Percentiles rank a stretch among this genome's conserved stretches.
These are phyloP conservation scores for Paramormyrops hopkinsi DNA, from an alignment of 2,797 vertebrate species.

Conservation along the genomic window DNA sequence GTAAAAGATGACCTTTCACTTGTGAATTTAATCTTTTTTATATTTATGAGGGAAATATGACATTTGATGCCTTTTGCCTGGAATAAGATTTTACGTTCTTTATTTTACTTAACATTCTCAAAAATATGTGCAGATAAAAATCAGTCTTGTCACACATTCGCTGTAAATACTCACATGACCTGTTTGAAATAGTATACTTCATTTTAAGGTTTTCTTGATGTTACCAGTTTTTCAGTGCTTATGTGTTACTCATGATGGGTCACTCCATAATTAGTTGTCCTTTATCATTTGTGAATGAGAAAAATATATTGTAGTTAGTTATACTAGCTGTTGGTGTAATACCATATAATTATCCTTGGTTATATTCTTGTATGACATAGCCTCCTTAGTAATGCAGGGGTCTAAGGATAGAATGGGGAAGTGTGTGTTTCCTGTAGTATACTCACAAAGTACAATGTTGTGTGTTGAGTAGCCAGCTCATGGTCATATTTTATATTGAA, in stretches of 20 bases:
- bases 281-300: not conserved
- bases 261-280: not conserved
- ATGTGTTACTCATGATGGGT: not conserved
- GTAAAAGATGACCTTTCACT: conserved; percentile 31
- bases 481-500: not conserved
- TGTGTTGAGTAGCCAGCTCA: not conserved
- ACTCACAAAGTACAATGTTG: not conserved
- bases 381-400: not conserved
- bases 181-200: not conserved
- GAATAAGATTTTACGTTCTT: not conserved
- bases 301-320: not conserved
- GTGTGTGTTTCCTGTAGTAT: not conserved
- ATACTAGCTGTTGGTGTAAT: not conserved
- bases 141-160: not conserved
- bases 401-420: not conserved
- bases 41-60: conserved; percentile 20
- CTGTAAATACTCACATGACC: not conserved
- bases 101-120: conserved; percentile 11
- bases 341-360: not conserved
- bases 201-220: not conserved
- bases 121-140: not conserved
- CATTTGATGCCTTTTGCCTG: conserved; percentile 3
- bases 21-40: conserved; percentile 44
- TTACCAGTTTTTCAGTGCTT: not conserved
- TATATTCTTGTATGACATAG: not conserved